Percentiles rank a stretch among this genome's conserved stretches.
Evolutionary conservation across 2,888 invertebrate genomes (phyloP).

Genomic region (Brachycybe producta): DNA sequence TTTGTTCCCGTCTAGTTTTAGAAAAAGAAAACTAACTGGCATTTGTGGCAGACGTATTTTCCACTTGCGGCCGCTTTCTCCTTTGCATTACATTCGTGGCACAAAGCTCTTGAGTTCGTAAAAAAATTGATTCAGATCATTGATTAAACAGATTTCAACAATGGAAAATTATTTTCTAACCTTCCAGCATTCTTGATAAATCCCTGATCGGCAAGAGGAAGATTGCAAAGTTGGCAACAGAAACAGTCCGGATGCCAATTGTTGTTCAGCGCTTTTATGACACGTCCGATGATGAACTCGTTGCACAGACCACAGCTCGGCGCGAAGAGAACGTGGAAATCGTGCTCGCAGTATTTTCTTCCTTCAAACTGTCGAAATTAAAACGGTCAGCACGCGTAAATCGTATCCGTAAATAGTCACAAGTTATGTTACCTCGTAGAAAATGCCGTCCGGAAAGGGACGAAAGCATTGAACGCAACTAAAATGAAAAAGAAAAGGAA

Average conservation of each 20-base stretch:
- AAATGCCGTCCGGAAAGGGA: constrained; percentile 91
- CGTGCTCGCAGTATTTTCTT: constrained; percentile 96
- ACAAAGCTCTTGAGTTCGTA: constrained; percentile 53
- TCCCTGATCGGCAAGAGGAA: constrained; percentile 87
- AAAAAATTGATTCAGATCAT: constrained; percentile 8
- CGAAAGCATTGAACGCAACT: constrained; percentile 98
- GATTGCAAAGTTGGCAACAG: constrained; percentile 83
- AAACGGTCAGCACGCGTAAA: no score
- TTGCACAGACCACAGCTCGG: constrained; percentile 72
- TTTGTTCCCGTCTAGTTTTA: background rate
- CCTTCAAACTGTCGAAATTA: constrained; percentile 64
- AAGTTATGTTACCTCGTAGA: constrained; percentile 55
- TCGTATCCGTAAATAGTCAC: no score
- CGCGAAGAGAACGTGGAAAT: constrained; percentile 93
- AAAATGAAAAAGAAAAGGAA: constrained; percentile 28
- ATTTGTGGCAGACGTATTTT: constrained; percentile 95
- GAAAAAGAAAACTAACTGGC: constrained; percentile 63
- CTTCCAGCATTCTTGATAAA: constrained; percentile 65
- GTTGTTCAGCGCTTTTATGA: constrained; percentile 98
- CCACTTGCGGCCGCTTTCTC: constrained; percentile 90
- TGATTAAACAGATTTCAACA: constrained; percentile 1
- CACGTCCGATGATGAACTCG: constrained; percentile 95
- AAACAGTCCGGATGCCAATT: constrained; percentile 99
- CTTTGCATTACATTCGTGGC: constrained; percentile 90
- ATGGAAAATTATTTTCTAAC: constrained; percentile 24